Conservation (phyloP, 2,113 vertebrate genomes). For the Phaethon lepturus region DNA sequence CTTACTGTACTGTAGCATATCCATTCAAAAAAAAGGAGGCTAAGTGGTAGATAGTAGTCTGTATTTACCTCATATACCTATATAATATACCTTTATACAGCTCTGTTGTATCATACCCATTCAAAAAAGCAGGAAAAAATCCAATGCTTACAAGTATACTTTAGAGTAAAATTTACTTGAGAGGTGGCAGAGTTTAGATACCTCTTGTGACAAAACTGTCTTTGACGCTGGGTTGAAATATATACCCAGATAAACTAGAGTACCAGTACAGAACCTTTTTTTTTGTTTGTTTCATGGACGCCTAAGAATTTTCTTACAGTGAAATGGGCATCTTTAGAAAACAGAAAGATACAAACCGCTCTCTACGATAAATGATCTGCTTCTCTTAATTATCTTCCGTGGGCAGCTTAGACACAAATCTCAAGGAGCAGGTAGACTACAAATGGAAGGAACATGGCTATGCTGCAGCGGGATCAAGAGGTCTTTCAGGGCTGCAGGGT, state of each 20-base stretch:
- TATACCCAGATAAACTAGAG: not conserved
- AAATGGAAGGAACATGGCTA: not conserved
- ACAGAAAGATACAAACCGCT: not conserved
- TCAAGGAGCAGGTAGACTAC: not conserved
- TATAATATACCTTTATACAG: not conserved
- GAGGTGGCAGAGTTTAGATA: not conserved
- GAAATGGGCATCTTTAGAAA: not conserved
- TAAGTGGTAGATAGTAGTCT: not conserved
- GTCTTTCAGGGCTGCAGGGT: not conserved
- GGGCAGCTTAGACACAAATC: not conserved
- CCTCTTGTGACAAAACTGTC: not conserved
- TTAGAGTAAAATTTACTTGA: not conserved
- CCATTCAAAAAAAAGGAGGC: not conserved
- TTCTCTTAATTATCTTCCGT: not conserved
- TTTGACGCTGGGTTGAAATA: not conserved
- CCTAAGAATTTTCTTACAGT: not conserved
- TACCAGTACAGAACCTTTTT: not conserved
- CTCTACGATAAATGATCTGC: not conserved
- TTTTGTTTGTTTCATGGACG: not conserved
- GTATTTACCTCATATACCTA: not conserved
- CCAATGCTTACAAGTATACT: not conserved
- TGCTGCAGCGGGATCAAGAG: not conserved
- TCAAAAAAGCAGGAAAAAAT: not conserved
- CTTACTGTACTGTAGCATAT: not conserved
- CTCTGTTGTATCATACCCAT: not conserved